Evolutionary conservation across 2,888 invertebrate genomes (phyloP), one percentile per base, ranked within the genome.

Genomic region (Polyommatus icarus): DNA sequence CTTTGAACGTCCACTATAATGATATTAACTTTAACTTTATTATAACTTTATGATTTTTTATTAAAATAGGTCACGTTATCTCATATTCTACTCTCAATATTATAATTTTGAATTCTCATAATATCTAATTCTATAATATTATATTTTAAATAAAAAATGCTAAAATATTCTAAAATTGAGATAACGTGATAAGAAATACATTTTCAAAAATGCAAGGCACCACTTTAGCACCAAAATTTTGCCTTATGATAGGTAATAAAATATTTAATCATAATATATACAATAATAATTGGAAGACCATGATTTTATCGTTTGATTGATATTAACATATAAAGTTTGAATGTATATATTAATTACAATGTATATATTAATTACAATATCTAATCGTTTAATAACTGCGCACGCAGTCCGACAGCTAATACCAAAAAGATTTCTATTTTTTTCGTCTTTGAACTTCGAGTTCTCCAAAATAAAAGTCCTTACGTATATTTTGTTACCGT

Each of bases 221-320:
- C 80, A 54, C 59, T 76, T 78, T 81, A 81, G 81, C 81, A 81
- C 81, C 81, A 79, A 54, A 71, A 73, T 77, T 78, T 67, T 76
- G 59, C 20, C 36, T 78, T 75, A 24, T 67, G 8, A 61, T 61
- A 46, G 20, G 29, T 67, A 15, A 8, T 59, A 67, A 32, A 7
- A 15, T 29, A 29, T 10, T 29, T 10, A 32, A 54, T 54, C 18
- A 24, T 20, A 7, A 24, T 20, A 7, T 75, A 46, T 75, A 75
- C 54, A 54, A 75, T 29, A 54, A 75, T 29, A 75, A 75, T 29
- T 75, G 75, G 75, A 75, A 75, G 75, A 75, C 15, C 46, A 50
- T 46, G 46, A 40, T 72, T 73, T 46, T 73, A 46, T 46, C 32
- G 10, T 0, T 20, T 15, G 12, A 72, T 15, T 72, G 12, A 20